Evolutionary conservation across 2,888 invertebrate genomes (phyloP).

Genomic region (Eilema griseolum): DNA sequence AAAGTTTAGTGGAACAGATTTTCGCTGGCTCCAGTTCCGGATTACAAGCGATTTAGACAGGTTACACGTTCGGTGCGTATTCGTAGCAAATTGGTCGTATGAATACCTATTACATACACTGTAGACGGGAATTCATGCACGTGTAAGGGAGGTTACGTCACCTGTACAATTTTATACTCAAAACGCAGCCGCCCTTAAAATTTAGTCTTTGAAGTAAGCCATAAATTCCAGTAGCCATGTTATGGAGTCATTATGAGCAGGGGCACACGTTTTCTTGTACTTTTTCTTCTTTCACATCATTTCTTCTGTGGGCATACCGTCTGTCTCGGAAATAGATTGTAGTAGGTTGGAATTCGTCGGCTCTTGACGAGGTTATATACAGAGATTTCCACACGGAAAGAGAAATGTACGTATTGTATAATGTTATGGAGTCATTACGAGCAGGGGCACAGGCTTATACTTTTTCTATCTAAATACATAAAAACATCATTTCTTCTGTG

Average conservation of each 20-base stretch:
- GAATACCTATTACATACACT: conserved; percentile 4
- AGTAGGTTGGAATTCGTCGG: too few relatives aligned
- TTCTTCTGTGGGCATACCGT: too few relatives aligned
- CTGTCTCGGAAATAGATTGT: neutral
- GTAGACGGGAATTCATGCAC: conserved; percentile 5
- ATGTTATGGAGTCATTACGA: too few relatives aligned
- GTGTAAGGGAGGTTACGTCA: conserved; percentile 16
- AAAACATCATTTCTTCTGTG: too few relatives aligned
- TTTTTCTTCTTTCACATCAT: neutral
- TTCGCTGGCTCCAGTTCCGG: neutral
- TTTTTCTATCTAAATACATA: too few relatives aligned
- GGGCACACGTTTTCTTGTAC: neutral
- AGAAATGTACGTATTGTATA: too few relatives aligned
- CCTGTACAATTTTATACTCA: conserved; percentile 14
- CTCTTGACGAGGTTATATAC: too few relatives aligned
- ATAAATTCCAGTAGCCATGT: conserved; percentile 12
- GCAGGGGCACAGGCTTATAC: too few relatives aligned
- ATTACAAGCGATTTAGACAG: neutral
- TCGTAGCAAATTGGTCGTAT: conserved; percentile 5
- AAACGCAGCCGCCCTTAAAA: conserved; percentile 16
- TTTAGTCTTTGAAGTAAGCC: conserved; percentile 17
- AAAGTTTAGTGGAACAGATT: neutral
- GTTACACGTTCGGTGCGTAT: neutral
- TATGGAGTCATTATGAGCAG: conserved; percentile 6
- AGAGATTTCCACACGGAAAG: too few relatives aligned